Base-by-base conservation (phyloP, 2,888 invertebrate species). In the Microdon myrmicae region DNA sequence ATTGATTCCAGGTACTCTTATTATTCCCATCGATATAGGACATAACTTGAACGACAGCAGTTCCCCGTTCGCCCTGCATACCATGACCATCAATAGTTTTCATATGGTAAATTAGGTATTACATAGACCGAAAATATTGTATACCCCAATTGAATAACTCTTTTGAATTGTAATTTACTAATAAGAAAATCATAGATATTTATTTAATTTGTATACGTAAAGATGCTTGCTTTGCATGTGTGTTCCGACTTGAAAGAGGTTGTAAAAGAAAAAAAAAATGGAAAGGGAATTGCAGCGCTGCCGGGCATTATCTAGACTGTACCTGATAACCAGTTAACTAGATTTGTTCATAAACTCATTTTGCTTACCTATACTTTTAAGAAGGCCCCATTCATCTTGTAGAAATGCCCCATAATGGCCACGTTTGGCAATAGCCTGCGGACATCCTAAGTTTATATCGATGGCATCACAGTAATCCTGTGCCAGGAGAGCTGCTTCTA, bases 361-460 rank as follows among this genome's bases (percentile, higher is more conserved):
- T n/a, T n/a, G 68, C 66, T 74, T 81, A 94, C 95, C 91, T 75
- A 97, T 95, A 71, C 86, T 83, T 55, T 84, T 81, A 17, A 98
- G 79, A 17, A 96, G 82, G 13, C 89, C 84, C 97, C 97, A 97
- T 71, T 97, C 96, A 74, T 98, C 95, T 82, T 96, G 96, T 19
- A 99, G 83, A 81, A 92, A 99, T 16, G 97, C 89, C 8, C 98
- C 98, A 81, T 99, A 99, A 79, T 89, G 91, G 5, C 99, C 99
- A 70, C 95, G 83, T 76, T 92, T 93, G 1, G 99, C 99, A 72
- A 99, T 98, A 12, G 93, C 90, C 81, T 99, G 99, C 0, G 99
- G 98, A 79, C 99, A 99, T 3, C 99, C 99, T 64, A 99, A 85
- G 82, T 99, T 99, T 43, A 99, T 86, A 80, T 99, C 99, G 60